Evolutionary conservation across 2,113 vertebrate species (phyloP), one percentile per base, ranked within the genome.

Genomic region (Burhinus oedicnemus): DNA sequence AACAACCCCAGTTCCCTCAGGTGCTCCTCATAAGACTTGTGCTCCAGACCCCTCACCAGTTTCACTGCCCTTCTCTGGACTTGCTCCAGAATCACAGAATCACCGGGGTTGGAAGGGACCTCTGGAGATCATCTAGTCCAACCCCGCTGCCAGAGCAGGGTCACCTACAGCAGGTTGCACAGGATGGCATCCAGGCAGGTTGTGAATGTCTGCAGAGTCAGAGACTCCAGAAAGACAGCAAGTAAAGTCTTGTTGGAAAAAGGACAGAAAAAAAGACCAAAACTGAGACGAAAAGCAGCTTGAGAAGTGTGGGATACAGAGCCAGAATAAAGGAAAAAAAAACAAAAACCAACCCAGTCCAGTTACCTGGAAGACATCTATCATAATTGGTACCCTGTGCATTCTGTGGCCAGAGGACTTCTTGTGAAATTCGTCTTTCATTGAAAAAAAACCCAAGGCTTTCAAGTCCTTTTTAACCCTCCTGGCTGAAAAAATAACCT

Each of bases 321-420:
- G 22, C 10, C 34, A 61, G 22, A 38, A 45, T 19, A 27, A 36
- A 66, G 32, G 26, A 6, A 34, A 54, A 18, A 22, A 21, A 47
- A 20, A 47, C 19, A 42, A n/a, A n/a, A n/a, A n/a, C n/a, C 42
- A 42, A 2, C 15, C 15, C 10, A 51, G 22, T 36, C 32, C 12
- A 4, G 34, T 51, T 75, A 51, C 11, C 27, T 19, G 52, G 34
- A 76, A 68, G 18, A 29, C 8, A 32, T 21, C 15, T 27, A 8
- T 15, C 16, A 1, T 30, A 62, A 70, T 0, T 26, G 25, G 20
- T 2, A 0, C 5, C 27, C 60, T 23, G 7, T 29, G 54, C 2
- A 0, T 23, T 34, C 47, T n/a, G 21, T 21, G 47, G 30, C 71
- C 62, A 30, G 34, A 69, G 9, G 40, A 40, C 20, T 20, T 60